Evolutionary conservation across 2,797 vertebrate genomes (phyloP).

Genomic region (Falco rusticolus): DNA sequence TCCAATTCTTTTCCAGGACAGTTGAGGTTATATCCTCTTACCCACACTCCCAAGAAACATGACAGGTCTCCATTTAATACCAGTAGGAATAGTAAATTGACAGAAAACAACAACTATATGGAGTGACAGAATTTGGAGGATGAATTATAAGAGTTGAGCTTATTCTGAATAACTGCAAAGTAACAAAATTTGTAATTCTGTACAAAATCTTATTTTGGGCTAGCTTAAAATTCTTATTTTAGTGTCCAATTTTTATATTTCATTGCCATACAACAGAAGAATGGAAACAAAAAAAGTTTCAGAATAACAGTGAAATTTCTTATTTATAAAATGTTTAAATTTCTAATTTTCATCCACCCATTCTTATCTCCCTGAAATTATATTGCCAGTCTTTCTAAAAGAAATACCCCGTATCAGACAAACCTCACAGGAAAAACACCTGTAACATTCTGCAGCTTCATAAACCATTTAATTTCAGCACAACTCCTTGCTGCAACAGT

Average conservation of each 20-base stretch:
- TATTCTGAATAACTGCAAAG: background rate
- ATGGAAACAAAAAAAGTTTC: background rate
- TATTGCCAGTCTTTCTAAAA: background rate
- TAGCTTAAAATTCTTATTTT: background rate
- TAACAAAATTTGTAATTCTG: background rate
- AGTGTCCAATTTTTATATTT: background rate
- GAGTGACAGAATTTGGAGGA: background rate
- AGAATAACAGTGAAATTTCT: background rate
- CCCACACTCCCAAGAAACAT: background rate
- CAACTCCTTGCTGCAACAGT: background rate
- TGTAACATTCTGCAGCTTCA: background rate
- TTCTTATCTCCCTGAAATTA: background rate
- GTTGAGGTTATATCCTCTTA: background rate
- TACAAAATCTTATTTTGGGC: background rate
- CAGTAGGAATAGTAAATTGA: background rate
- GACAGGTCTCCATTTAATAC: background rate
- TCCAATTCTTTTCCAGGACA: background rate
- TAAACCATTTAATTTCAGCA: background rate
- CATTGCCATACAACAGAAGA: background rate
- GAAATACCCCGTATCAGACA: background rate
- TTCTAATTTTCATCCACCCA: background rate
- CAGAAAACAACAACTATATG: background rate
- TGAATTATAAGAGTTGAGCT: background rate
- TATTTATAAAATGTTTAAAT: background rate
- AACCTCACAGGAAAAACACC: background rate